These are phyloP conservation scores for Propithecus deckenii DNA, from an alignment of 2,797 vertebrate genomes.

Conservation along the genomic window DNA sequence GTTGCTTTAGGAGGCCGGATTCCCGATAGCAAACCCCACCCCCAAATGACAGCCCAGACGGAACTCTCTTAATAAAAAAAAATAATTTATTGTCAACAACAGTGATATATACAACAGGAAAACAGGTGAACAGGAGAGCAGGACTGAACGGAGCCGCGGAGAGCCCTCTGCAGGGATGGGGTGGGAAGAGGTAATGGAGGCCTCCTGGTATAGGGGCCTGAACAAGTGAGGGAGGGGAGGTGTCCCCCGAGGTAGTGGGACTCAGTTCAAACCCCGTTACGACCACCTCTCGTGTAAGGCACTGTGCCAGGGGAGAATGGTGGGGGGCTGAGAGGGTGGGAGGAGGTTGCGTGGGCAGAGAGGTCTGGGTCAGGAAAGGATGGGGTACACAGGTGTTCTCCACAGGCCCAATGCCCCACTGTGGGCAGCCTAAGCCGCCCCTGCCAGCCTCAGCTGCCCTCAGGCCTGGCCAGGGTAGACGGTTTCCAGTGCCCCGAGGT, in stretches of 20 bases:
- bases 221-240: conserved; percentile 71
- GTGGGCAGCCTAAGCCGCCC: neutral
- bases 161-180: conserved; percentile 15
- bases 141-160: neutral
- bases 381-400: conserved; percentile 68
- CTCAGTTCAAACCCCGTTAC: conserved; percentile 65
- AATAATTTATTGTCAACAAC: conserved; percentile 83
- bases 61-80: conserved; percentile 77
- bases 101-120: conserved; percentile 75
- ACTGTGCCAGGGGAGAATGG: conserved; percentile 78
- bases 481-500: neutral
- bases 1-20: neutral
- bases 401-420: conserved; percentile 66
- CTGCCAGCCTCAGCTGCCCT: neutral
- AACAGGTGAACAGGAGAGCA: neutral
- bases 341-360: neutral
- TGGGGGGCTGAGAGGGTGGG: neutral
- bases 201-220: conserved; percentile 44
- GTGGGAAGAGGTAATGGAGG: conserved; percentile 74
- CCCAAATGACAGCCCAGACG: conserved; percentile 52
- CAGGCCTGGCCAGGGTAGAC: neutral
- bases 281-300: conserved; percentile 77
- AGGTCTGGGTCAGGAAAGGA: conserved; percentile 34
- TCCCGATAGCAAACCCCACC: neutral
- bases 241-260: conserved; percentile 79